Evolutionary conservation across 2,113 vertebrate genomes (phyloP).

Genomic region (Bostrychus sinensis): DNA sequence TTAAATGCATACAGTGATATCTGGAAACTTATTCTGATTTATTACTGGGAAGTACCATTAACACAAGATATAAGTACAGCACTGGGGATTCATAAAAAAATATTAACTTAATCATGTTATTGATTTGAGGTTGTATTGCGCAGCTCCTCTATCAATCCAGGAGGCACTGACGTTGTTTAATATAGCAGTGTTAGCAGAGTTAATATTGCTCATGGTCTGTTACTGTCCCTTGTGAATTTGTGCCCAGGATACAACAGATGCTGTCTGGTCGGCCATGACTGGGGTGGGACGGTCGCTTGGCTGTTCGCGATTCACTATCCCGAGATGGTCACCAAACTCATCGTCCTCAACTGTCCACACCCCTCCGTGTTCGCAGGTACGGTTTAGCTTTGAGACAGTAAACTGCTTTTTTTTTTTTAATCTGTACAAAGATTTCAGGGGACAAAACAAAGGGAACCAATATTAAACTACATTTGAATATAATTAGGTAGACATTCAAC

Average conservation of each 20-base stretch:
- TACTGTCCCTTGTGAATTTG: not conserved
- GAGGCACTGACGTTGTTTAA: slow-evolving; percentile 12
- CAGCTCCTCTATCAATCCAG: slow-evolving; percentile 19
- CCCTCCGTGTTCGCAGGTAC: slow-evolving; percentile 83
- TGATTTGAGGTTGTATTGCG: not conserved
- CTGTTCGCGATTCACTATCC: slow-evolving; percentile 94
- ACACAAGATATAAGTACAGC: slow-evolving; percentile 1
- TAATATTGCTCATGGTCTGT: not conserved
- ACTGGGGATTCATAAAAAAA: slow-evolving; percentile 1
- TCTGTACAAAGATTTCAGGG: too few species aligned
- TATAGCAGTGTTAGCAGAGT: not conserved
- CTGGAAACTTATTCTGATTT: not conserved
- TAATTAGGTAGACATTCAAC: too few species aligned
- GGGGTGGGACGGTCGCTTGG: slow-evolving; percentile 97
- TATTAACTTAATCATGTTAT: slow-evolving; percentile 6
- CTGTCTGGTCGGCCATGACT: slow-evolving; percentile 94
- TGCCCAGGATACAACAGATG: slow-evolving; percentile 94
- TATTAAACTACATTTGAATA: too few species aligned
- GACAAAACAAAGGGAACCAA: too few species aligned
- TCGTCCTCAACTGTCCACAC: slow-evolving; percentile 96
- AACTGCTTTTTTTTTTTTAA: too few species aligned
- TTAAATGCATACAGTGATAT: not conserved
- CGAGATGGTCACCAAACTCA: slow-evolving; percentile 95
- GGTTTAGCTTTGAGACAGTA: not conserved
- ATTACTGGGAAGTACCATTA: not conserved